Base-by-base conservation (phyloP, 2,888 invertebrate species). In the Mythimna impura region DNA sequence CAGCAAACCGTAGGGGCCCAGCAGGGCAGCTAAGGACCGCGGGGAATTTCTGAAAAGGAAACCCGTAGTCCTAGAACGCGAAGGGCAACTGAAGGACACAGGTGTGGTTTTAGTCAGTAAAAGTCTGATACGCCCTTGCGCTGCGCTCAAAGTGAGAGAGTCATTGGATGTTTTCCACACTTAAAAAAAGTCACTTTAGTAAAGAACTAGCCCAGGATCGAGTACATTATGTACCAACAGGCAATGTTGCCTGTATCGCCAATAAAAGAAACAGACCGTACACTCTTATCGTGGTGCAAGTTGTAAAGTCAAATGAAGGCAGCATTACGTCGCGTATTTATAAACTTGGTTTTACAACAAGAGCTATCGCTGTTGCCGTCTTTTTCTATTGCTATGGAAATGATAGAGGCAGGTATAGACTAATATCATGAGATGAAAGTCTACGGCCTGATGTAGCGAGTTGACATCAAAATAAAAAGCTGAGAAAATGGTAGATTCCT, bases 291-390 rank as follows among this genome's bases (percentile, higher is more conserved):
- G 61, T 1, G 0, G 4, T 14, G 25, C 74, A 52, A 62, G 55
- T 73, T 52, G 43, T 80, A 80, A 78, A 78, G n/a, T 57, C 55
- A 52, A 80, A 74, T 52, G 61, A 62, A 68, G 57, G 61, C 63
- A 25, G 57, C 25, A 65, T 74, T 73, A 65, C 66, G 50, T 61
- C 54, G 55, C 30, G 10, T 73, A 67, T 67, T 77, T 78, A 78
- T 43, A 76, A 76, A 68, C 73, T 52, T 43, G n/a, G 5, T 74
- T 62, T 62, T n/a, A 47, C 34, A 50, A 40, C 57, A 22, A 57
- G 57, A 57, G 1, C 34, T 62, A 36, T 63, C 47, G 65, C 3
- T 40, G 5, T 14, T 50, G 20, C 22, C 34, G n/a, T 58, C 58
- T 66, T 17, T 12, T 76, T 67, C 43, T 76, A 5, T 40, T 43